Evolutionary conservation across 2,113 vertebrate genomes (phyloP), one percentile per base, ranked within the genome.

Genomic region (Hiodon tergisus): DNA sequence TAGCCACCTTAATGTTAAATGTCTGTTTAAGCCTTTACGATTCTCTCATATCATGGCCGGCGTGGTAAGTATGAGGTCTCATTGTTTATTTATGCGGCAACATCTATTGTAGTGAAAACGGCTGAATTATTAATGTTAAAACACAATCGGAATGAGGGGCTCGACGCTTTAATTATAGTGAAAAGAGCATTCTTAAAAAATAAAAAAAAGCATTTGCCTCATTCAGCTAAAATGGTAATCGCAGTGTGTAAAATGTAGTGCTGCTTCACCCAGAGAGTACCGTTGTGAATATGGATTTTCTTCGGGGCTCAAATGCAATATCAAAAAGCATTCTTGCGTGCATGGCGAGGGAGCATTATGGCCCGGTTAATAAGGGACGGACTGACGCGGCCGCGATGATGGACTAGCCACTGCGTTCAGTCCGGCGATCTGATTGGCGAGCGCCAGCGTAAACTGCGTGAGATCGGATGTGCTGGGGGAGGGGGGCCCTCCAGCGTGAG

Each of bases 111-210:
- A 88, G 89, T 91, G 90, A 90, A 91, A 92, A 88, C 82, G 78
- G 78, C 85, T 92, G 88, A 88, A 92, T 92, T 91, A 92, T 92
- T 92, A 85, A 92, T 91, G 90, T 83, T 90, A 90, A 91, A 92
- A 91, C 86, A 87, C 89, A 91, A 89, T 89, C 85, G 87, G 89
- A 89, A 90, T 90, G 90, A 91, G 85, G 89, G 88, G 85, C 79
- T 77, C 50, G 82, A 85, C 87, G 86, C 90, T 90, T 90, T 91
- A 92, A 92, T 92, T 91, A 92, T 89, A 86, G 87, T 78, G 74
- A 83, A 77, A 84, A 84, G 81, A 83, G 86, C 87, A 87, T 89
- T 87, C 87, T 89, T 67, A 86, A 90, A 90, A 90, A 86, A 89
- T 83, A 86, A 31, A 31, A 31, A 31, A 31, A 31, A 85, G 83